Conservation (phyloP, 1,140 invertebrate species). For the Caenorhabditis inopinata region DNA sequence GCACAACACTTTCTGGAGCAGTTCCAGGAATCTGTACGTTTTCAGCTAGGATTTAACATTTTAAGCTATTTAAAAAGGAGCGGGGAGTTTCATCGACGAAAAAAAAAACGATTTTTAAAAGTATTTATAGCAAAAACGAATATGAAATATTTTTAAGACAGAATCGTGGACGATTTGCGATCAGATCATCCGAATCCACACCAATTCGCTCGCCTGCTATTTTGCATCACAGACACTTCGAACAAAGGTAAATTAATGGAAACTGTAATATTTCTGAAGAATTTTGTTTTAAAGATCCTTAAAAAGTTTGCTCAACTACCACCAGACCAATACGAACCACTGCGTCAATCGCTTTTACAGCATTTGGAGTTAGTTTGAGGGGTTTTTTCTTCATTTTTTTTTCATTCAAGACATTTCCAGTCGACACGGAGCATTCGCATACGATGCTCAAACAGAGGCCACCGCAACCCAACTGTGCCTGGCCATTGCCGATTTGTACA, state of each 20-base stretch:
- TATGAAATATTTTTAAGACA: constrained; percentile 74
- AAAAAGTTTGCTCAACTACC: constrained; percentile 90
- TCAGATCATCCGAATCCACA: constrained; percentile 82
- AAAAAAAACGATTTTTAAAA: too few relatives aligned
- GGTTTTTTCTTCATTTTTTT: too few relatives aligned
- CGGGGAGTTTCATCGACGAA: too few relatives aligned
- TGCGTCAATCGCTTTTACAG: constrained; percentile 85
- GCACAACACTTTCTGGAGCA: background rate
- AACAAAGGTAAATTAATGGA: too few relatives aligned
- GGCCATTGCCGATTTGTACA: constrained; percentile 84
- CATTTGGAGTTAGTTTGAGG: constrained; percentile 76
- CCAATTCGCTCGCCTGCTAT: constrained; percentile 85
- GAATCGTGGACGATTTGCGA: constrained; percentile 93
- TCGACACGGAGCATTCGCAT: constrained; percentile 22
- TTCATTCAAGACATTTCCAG: too few relatives aligned
- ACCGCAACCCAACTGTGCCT: constrained; percentile 76
- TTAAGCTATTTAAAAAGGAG: too few relatives aligned
- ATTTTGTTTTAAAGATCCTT: too few relatives aligned
- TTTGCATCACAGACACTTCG: constrained; percentile 97
- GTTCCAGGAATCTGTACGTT: background rate
- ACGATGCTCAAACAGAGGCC: constrained; percentile 44
- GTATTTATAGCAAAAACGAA: too few relatives aligned
- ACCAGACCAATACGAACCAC: constrained; percentile 77
- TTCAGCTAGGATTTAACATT: too few relatives aligned
- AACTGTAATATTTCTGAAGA: too few relatives aligned